A percentile compares a stretch with the other conserved stretches of the same genome.
Evolutionary conservation across 2,113 vertebrate genomes (phyloP).

Genomic region (Macheiramphus alcinus): DNA sequence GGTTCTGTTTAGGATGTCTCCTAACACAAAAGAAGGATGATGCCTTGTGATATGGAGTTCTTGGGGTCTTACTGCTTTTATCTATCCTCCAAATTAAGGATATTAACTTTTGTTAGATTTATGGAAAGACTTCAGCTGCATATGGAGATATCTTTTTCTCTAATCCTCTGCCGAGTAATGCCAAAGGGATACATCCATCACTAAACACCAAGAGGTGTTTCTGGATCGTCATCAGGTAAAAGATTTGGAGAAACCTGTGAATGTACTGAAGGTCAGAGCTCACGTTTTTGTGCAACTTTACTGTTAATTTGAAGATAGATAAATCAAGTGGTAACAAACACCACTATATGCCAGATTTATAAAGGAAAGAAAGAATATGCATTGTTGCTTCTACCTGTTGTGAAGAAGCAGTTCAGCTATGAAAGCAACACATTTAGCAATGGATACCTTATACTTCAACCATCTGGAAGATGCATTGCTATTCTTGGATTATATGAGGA

Average conservation of each 20-base stretch:
- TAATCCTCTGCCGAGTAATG: not conserved
- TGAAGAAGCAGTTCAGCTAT: not conserved
- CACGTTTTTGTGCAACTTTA: not conserved
- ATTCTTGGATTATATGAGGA: not conserved
- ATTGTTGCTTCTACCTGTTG: not conserved
- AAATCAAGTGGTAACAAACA: not conserved
- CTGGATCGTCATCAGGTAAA: not conserved
- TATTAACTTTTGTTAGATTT: not conserved
- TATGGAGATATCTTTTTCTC: not conserved
- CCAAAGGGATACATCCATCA: not conserved
- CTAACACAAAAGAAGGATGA: not conserved
- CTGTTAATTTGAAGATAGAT: not conserved
- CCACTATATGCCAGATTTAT: not conserved
- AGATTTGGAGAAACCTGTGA: not conserved
- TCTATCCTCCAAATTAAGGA: not conserved
- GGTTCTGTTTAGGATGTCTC: not conserved
- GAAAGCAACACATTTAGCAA: not conserved
- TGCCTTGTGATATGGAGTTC: not conserved
- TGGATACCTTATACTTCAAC: not conserved
- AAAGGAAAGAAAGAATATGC: not conserved
- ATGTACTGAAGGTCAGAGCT: not conserved
- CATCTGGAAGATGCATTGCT: not conserved
- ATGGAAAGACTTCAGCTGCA: not conserved
- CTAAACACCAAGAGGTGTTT: not conserved
- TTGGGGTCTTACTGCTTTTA: not conserved